phyloP scores from a whole-genome alignment of 2,797 vertebrate genomes.

The Paguma larvata region DNA sequence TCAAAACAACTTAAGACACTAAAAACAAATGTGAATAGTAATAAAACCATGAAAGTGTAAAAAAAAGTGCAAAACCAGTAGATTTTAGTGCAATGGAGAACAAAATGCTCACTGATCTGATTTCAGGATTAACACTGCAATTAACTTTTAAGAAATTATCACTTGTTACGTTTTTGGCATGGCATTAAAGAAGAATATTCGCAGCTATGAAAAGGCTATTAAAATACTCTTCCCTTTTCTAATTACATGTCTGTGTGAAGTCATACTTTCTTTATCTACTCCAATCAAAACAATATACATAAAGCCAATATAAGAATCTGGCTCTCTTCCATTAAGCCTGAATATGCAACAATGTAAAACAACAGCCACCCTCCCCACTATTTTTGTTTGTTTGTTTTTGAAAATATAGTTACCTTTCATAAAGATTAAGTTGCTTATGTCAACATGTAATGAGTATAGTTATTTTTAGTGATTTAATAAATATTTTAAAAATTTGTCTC shows the following conservation, averaged over 20 bases:
- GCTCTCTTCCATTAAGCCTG: neutral
- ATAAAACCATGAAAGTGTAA: neutral
- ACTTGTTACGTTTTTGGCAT: constrained; percentile 10
- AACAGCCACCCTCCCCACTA: neutral
- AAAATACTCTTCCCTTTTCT: neutral
- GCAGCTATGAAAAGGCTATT: neutral
- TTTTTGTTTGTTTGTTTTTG: neutral
- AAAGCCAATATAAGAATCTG: neutral
- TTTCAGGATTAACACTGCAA: constrained; percentile 21
- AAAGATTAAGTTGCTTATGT: neutral
- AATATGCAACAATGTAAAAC: neutral
- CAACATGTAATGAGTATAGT: neutral
- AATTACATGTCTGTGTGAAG: neutral
- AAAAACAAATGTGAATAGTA: neutral
- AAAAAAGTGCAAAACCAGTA: neutral
- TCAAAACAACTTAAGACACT: neutral
- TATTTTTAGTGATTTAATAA: neutral
- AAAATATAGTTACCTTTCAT: neutral
- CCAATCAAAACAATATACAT: constrained; percentile 28
- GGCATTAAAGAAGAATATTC: constrained; percentile 43
- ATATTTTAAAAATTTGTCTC: neutral
- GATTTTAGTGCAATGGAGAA: constrained; percentile 43
- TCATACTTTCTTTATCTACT: neutral
- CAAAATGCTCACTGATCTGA: constrained; percentile 27
- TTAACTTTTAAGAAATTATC: neutral